Conservation (phyloP, 2,888 invertebrate species). For the Desoria tigrina region DNA sequence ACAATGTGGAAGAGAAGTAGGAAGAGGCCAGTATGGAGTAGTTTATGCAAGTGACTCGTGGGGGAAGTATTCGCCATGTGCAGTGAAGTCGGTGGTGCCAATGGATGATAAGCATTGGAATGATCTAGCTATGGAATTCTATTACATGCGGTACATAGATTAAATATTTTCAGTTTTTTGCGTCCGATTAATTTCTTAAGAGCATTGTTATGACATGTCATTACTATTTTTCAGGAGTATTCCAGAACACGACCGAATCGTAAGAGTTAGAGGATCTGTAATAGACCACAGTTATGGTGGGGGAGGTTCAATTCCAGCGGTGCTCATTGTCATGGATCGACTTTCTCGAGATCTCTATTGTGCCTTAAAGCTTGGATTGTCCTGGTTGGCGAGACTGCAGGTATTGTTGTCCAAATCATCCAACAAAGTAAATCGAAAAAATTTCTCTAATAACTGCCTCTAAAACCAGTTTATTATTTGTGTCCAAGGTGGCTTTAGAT, state of each 20-base stretch:
- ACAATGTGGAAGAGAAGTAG: constrained; percentile 61
- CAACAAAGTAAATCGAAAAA: neutral
- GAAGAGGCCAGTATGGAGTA: constrained; percentile 84
- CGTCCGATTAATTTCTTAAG: neutral
- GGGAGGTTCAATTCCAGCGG: constrained; percentile 69
- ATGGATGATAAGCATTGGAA: constrained; percentile 87
- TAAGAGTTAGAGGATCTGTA: constrained; percentile 74
- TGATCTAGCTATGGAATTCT: constrained; percentile 87
- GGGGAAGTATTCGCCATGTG: constrained; percentile 67
- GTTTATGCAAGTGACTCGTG: constrained; percentile 79
- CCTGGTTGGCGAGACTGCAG: constrained; percentile 64
- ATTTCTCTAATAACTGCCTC: neutral
- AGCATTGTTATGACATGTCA: neutral
- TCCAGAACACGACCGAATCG: constrained; percentile 77
- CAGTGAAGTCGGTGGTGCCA: constrained; percentile 84
- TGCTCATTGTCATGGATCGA: constrained; percentile 77
- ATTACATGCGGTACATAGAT: constrained; percentile 71
- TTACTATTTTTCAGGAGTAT: constrained; percentile 56
- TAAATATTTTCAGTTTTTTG: constrained; percentile 8
- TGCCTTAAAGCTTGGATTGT: constrained; percentile 70
- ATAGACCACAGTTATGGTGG: constrained; percentile 76
- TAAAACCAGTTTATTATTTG: too few relatives aligned
- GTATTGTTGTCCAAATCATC: constrained; percentile 13
- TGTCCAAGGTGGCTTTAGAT: constrained; percentile 69
- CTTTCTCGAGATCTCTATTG: constrained; percentile 75